Evolutionary conservation across 2,888 invertebrate species (phyloP), one percentile per base, ranked within the genome.

Genomic region (Oligia latruncula): DNA sequence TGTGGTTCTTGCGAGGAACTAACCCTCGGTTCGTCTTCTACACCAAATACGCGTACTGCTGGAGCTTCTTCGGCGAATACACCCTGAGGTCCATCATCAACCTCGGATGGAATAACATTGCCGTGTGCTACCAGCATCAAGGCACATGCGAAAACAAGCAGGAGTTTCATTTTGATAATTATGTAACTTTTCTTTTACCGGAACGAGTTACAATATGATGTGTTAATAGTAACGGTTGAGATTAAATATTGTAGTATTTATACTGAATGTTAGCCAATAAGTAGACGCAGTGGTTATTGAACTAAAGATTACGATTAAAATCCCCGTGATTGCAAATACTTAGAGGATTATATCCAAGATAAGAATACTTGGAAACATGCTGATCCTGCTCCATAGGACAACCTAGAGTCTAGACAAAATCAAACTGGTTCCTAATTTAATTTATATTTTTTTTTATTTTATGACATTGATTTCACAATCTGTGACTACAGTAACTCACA

Each of bases 101-200:
- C 46, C 46, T 49, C 35, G 13, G 15, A 40, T 58, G 55, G 35
- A 78, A n/a, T 20, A 40, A 2, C 49, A 29, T 60, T 17, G 1
- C 81, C 49, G 3, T 52, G 49, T 43, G 71, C 81, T 29, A 43
- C 71, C 60, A 79, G 55, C 65, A 55, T 65, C 55, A 78, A 80
- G 1, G 49, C 49, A 80, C 58, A 40, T 23, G 58, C 5, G 17
- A 80, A 60, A 40, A 80, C 29, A 6, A 78, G 0, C 17, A 80
- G 29, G 13, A 70, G 17, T 58, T 78, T 80, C 58, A 70, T 78
- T 52, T 80, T 81, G n/a, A 17, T 9, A 29, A 29, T 29, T 29
- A 9, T 29, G 55, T 8, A 23, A 40, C 15, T 40, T 80, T 66
- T 46, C 8, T 58, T 23, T 46, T 46, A 35, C 13, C 1, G 1